Evolutionary conservation across 2,113 vertebrate species (phyloP), one percentile per base, ranked within the genome.

Genomic region (Rhynchomys soricoides): DNA sequence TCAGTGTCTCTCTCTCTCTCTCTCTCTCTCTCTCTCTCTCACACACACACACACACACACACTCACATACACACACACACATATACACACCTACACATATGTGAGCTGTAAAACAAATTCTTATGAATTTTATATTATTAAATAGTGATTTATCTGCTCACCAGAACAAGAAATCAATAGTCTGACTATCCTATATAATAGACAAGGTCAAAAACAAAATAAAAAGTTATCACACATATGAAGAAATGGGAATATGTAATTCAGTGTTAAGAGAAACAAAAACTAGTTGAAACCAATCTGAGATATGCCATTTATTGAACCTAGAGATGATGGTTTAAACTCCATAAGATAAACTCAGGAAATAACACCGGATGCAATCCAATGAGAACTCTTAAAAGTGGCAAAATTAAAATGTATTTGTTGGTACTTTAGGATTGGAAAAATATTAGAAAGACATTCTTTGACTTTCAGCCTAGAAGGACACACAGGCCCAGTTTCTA

Each of bases 151-250:
- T 91, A 83, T 93, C 77, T 94, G 37, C n/a, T 82, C 12, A 66
- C 7, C n/a, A 91, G 34, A 93, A 79, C 5, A 64, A 73, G 70
- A 94, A 95, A 31, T 90, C n/a, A 89, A 43, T 24, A 95, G 40
- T 57, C 26, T 62, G 17, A 90, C 40, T 93, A 68, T 16, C 62
- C 43, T 89, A 19, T 62, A 62, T 74, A 93, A 91, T 73, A 22
- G 26, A 85, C 45, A 85, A 88, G 1, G 55, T 81, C 24, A 91
- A 91, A 90, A 45, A 83, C 50, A 77, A 95, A 95, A 83, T 75
- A 8, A 77, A 92, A 93, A 93, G 78, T 37, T 77, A 95, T 26
- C 78, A 64, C 19, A 74, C 26, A 50, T 37, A 0, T 89, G 74
- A n/a, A 21, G 37, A 91, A 90, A 62, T 43, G 75, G 43, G 7